phyloP scores from a whole-genome alignment of 2,888 invertebrate genomes.

The Lasioglossum malachurum region DNA sequence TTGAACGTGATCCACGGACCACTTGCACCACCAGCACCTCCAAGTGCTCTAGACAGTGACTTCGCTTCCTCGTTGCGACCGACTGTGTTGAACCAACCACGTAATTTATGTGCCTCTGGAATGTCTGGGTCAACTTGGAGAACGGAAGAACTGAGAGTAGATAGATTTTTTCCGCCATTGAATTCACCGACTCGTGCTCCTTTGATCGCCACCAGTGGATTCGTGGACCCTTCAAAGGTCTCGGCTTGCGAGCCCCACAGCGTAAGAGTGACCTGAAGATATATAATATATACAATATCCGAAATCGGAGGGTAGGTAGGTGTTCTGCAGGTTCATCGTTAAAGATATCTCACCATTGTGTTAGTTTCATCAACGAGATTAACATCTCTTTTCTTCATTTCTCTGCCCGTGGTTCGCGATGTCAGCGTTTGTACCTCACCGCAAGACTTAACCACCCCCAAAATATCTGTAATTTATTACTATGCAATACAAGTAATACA shows the following conservation, averaged over 20 bases:
- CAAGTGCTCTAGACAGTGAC: slow-evolving; percentile 86
- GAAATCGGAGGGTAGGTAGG: not conserved
- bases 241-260: slow-evolving; percentile 97
- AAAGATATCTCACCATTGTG: slow-evolving; percentile 87
- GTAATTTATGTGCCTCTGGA: slow-evolving; percentile 92
- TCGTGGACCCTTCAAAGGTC: slow-evolving; percentile 90
- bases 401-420: slow-evolving; percentile 91
- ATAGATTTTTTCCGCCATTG: slow-evolving; percentile 91
- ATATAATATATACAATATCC: not conserved
- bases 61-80: slow-evolving; percentile 88
- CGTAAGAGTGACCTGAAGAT: slow-evolving; percentile 86
- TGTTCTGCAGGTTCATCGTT: not conserved
- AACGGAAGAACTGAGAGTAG: slow-evolving; percentile 87
- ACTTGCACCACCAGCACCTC: slow-evolving; percentile 85
- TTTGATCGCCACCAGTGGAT: slow-evolving; percentile 95
- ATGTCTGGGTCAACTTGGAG: slow-evolving; percentile 95
- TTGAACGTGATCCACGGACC: slow-evolving; percentile 91
- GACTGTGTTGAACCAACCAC: slow-evolving; percentile 96
- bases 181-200: slow-evolving; percentile 95
- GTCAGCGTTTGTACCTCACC: slow-evolving; percentile 91
- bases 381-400: slow-evolving; percentile 95
- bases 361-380: slow-evolving; percentile 94
- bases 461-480: slow-evolving; percentile 89
- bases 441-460: slow-evolving; percentile 93
- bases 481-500: not conserved